Percentiles rank a stretch among this genome's conserved stretches.
These are phyloP conservation scores for Tuta absoluta DNA, from an alignment of 2,888 invertebrate species.

Conservation along the genomic window DNA sequence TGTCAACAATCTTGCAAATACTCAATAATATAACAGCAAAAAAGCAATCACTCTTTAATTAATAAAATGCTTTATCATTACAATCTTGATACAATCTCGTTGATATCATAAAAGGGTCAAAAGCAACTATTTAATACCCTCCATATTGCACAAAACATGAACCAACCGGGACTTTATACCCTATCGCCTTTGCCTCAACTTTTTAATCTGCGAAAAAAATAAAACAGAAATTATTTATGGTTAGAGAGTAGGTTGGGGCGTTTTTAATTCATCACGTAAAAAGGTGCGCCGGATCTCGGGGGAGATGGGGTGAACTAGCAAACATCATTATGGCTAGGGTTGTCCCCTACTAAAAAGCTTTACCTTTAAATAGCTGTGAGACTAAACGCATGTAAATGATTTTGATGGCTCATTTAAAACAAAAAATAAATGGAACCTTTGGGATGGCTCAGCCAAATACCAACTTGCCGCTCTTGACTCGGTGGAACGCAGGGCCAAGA, in stretches of 20 bases:
- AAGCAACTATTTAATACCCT: slow-evolving; percentile 17
- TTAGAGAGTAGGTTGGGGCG: slow-evolving; percentile 47
- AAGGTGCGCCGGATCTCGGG: slow-evolving; percentile 62
- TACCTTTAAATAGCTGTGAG: too few relatives aligned
- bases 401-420: too few relatives aligned
- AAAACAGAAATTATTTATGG: slow-evolving; percentile 21
- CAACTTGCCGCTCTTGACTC: too few relatives aligned
- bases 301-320: slow-evolving; percentile 71
- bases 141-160: slow-evolving; percentile 22
- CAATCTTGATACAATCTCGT: slow-evolving; percentile 21
- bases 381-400: too few relatives aligned
- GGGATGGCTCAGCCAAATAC: too few relatives aligned
- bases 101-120: slow-evolving; percentile 20
- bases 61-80: slow-evolving; percentile 16
- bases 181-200: slow-evolving; percentile 10
- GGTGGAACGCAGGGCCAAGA: too few relatives aligned
- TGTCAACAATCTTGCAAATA: background rate
- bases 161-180: slow-evolving; percentile 15
- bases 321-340: slow-evolving; percentile 60
- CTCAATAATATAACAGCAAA: background rate
- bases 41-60: slow-evolving; percentile 10
- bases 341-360: too few relatives aligned
- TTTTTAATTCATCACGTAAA: slow-evolving; percentile 76
- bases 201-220: slow-evolving; percentile 24
- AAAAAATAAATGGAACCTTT: too few relatives aligned